Evolutionary conservation across 2,797 vertebrate species (phyloP).

Genomic region (Halcyon smyrnensis): DNA sequence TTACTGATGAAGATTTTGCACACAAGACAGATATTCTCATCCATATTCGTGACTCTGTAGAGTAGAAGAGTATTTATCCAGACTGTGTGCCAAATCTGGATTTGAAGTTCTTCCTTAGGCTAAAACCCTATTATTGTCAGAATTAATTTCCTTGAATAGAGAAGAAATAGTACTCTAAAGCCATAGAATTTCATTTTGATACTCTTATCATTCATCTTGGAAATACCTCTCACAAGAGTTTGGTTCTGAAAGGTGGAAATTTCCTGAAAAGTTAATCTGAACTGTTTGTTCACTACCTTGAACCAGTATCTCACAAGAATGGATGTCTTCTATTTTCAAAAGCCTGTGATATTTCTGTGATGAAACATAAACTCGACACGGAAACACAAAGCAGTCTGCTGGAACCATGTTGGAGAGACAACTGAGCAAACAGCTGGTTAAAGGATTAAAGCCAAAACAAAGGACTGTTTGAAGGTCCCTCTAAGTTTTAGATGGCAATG

Average conservation of each 20-base stretch:
- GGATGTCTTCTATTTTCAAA: constrained; percentile 18
- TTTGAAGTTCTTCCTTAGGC: background rate
- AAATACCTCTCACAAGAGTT: background rate
- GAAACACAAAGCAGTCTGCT: constrained; percentile 64
- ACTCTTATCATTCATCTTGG: background rate
- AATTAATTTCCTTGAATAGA: background rate
- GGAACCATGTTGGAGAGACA: constrained; percentile 4
- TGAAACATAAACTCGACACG: constrained; percentile 55
- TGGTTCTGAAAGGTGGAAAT: background rate
- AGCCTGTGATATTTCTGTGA: constrained; percentile 24
- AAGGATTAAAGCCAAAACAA: constrained; percentile 70
- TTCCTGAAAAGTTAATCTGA: constrained; percentile 42
- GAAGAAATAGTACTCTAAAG: background rate
- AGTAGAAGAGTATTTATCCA: background rate
- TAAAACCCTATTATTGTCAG: background rate
- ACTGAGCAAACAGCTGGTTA: constrained; percentile 64
- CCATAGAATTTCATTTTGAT: background rate
- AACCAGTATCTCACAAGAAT: constrained; percentile 6
- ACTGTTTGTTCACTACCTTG: background rate
- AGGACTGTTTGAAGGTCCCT: constrained; percentile 62
- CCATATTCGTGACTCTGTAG: background rate
- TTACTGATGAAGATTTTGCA: background rate
- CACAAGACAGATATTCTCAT: background rate
- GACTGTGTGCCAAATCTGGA: background rate
- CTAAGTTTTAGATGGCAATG: constrained; percentile 45